Conservation (phyloP, 2,888 invertebrate species). For the Chrysopilus asiliformis region DNA sequence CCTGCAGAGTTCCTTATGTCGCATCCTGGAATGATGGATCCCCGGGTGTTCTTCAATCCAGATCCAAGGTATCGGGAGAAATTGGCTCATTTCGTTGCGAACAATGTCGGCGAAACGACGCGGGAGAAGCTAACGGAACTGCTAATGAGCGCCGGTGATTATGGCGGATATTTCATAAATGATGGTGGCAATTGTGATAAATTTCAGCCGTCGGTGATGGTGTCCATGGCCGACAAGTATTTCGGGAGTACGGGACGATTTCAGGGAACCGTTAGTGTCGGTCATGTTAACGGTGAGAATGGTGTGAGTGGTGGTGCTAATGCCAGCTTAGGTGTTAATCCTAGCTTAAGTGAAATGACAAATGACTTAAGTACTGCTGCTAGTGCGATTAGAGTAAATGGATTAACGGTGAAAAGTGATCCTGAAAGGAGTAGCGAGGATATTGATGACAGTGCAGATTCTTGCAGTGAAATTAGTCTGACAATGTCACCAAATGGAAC, state of each 20-base stretch:
- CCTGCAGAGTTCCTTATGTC: conserved; percentile 5
- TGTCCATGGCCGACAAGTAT: conserved; percentile 7
- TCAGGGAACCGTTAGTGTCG: conserved; percentile 1
- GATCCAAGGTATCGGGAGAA: conserved; percentile 11
- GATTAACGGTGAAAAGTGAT: conserved; percentile 5
- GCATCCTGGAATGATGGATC: conserved; percentile 15
- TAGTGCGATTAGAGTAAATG: neutral
- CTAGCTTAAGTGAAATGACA: neutral
- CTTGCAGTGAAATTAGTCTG: conserved; percentile 34
- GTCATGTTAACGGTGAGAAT: too few relatives aligned
- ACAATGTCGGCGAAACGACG: conserved; percentile 16
- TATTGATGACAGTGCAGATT: conserved; percentile 31
- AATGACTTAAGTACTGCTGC: neutral
- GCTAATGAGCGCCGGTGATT: conserved; percentile 13
- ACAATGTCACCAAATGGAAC: conserved; percentile 33
- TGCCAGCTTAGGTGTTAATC: too few relatives aligned
- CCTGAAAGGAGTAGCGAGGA: conserved; percentile 8
- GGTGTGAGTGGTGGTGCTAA: conserved; percentile 3
- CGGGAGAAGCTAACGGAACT: conserved; percentile 18
- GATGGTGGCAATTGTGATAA: conserved; percentile 9
- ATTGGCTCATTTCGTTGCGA: conserved; percentile 13
- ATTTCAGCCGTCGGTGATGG: too few relatives aligned
- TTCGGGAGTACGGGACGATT: conserved; percentile 1
- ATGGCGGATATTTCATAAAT: conserved; percentile 1
- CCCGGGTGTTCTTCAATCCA: conserved; percentile 16